A percentile compares a stretch with the other conserved stretches of the same genome.
Conservation (phyloP, 2,797 vertebrate species). For the Acanthornis magna region DNA sequence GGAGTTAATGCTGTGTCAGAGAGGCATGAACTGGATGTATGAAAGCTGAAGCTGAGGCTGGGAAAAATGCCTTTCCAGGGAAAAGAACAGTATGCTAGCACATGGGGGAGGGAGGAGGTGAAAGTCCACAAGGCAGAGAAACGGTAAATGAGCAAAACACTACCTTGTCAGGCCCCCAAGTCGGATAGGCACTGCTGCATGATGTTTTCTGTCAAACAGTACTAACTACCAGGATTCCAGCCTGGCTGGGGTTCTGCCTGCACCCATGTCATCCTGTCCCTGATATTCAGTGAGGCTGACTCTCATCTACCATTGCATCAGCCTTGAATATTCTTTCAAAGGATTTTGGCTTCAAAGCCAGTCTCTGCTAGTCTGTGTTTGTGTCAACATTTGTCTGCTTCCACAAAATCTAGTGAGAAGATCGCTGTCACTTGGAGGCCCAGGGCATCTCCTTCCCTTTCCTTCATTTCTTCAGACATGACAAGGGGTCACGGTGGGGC, state of each 20-base stretch:
- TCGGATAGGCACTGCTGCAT: background rate
- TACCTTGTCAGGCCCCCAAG: background rate
- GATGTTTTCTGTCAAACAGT: background rate
- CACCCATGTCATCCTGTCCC: background rate
- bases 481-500: background rate
- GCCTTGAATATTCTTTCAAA: background rate
- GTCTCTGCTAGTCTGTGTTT: background rate
- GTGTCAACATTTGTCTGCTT: background rate
- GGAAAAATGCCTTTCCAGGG: background rate
- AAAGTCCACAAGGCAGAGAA: background rate
- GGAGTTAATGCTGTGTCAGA: background rate
- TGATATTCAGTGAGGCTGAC: background rate
- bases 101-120: background rate
- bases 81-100: fast-evolving
- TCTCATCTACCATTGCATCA: background rate
- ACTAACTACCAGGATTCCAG: background rate
- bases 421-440: background rate
- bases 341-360: background rate
- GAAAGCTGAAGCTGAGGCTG: background rate
- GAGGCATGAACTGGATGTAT: background rate
- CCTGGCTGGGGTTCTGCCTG: background rate
- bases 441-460: background rate
- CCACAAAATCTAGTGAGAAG: background rate
- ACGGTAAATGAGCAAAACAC: background rate
- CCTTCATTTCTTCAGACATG: background rate